phyloP scores from a whole-genome alignment of 2,113 vertebrate species.

The Toxotes chatareus region DNA sequence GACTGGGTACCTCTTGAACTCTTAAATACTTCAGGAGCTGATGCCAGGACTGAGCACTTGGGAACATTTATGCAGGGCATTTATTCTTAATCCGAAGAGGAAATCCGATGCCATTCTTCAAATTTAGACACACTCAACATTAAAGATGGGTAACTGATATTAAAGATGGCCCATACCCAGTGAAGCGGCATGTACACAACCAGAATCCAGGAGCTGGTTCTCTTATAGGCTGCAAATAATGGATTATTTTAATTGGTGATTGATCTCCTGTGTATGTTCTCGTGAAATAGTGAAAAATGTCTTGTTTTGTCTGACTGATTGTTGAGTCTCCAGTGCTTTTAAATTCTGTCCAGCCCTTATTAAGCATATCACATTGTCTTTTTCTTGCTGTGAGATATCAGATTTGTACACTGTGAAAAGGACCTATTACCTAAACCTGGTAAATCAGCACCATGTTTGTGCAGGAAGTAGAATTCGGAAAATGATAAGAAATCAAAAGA shows the following conservation, averaged over 20 bases:
- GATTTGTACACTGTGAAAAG: not conserved
- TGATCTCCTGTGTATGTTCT: not conserved
- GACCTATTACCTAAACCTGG: not conserved
- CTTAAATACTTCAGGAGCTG: conserved; percentile 40
- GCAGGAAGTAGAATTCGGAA: not conserved
- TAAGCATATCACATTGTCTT: not conserved
- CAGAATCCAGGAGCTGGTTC: too few species aligned
- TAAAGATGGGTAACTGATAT: not conserved
- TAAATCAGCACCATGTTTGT: not conserved
- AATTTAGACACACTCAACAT: not conserved
- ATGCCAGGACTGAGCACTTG: conserved; percentile 28
- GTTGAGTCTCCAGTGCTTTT: not conserved
- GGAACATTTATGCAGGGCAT: conserved; percentile 31
- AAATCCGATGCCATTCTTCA: not conserved
- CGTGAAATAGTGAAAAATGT: not conserved
- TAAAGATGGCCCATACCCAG: too few species aligned
- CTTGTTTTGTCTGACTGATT: not conserved
- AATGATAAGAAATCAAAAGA: not conserved
- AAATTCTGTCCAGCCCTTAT: not conserved
- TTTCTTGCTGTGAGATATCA: not conserved
- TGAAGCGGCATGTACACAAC: too few species aligned
- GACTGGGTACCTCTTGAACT: not conserved
- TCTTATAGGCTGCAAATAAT: too few species aligned
- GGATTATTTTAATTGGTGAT: not conserved
- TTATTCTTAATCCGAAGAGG: conserved; percentile 42